These are phyloP conservation scores for Anastatus disparis DNA, from an alignment of 1,140 invertebrate genomes.

Conservation along the genomic window DNA sequence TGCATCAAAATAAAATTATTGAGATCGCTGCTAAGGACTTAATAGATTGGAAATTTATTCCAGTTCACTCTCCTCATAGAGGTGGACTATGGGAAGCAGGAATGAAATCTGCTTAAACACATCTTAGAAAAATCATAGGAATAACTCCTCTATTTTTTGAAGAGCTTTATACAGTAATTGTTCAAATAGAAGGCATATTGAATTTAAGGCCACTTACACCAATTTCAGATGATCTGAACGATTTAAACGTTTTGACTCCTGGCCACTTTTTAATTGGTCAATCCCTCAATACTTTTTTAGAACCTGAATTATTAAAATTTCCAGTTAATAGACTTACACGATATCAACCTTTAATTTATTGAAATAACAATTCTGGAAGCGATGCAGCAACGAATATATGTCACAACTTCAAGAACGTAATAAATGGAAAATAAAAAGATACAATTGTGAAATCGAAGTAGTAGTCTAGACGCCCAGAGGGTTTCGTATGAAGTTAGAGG, in stretches of 20 bases:
- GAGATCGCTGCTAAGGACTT: neutral
- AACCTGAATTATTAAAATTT: neutral
- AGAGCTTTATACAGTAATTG: neutral
- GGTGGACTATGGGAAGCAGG: constrained; percentile 23
- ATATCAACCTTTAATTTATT: neutral
- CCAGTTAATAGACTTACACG: neutral
- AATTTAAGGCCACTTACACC: constrained; percentile 1
- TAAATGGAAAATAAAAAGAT: neutral
- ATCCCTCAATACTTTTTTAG: neutral
- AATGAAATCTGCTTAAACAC: neutral
- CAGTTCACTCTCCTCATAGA: neutral
- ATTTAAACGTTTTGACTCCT: neutral
- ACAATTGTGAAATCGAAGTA: too few relatives aligned
- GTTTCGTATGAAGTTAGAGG: too few relatives aligned
- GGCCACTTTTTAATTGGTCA: constrained; percentile 9
- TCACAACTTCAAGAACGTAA: neutral
- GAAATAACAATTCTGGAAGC: constrained; percentile 10
- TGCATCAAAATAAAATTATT: neutral
- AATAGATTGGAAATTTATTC: neutral
- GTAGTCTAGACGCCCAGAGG: too few relatives aligned
- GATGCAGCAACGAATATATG: constrained; percentile 6
- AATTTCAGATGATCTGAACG: neutral
- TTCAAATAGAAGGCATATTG: constrained; percentile 1
- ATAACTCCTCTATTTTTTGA: neutral
- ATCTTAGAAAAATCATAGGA: neutral